Conservation (phyloP, 1,140 invertebrate species). For the Venustaconcha ellipsiformis region DNA sequence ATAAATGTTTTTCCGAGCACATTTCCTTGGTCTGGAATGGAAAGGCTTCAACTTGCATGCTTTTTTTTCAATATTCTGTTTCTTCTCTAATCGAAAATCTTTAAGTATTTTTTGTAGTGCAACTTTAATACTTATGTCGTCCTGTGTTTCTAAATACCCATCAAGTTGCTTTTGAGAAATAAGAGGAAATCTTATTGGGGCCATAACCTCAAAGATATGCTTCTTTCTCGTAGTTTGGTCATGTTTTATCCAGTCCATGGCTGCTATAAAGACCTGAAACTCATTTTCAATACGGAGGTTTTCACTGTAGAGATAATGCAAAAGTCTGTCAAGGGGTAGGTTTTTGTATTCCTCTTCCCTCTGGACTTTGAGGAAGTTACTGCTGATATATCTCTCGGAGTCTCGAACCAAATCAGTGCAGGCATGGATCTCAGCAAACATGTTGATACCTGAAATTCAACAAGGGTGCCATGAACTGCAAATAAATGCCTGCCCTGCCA, state of each 20-base stretch:
- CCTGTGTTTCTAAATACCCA: conserved; percentile 33
- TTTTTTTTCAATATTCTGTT: conserved; percentile 3
- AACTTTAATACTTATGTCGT: conserved; percentile 42
- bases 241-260: conserved; percentile 49
- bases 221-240: conserved; percentile 33
- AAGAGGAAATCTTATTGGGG: conserved; percentile 46
- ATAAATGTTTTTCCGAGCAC: conserved; percentile 72
- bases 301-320: conserved; percentile 47
- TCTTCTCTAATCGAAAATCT: conserved; percentile 13
- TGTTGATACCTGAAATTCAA: conserved; percentile 50
- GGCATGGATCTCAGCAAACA: conserved; percentile 43
- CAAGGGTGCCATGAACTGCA: too few relatives aligned
- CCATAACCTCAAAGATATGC: conserved; percentile 45
- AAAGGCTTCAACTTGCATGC: conserved; percentile 15
- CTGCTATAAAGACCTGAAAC: conserved; percentile 73
- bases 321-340: conserved; percentile 32
- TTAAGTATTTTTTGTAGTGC: conserved; percentile 33
- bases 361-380: conserved; percentile 41
- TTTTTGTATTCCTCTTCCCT: conserved; percentile 43
- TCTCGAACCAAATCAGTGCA: conserved; percentile 33
- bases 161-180: conserved; percentile 43
- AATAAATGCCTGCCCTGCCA: too few relatives aligned
- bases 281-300: conserved; percentile 49
- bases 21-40: conserved; percentile 38
- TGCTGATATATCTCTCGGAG: conserved; percentile 43